Percentiles rank a stretch among this genome's conserved stretches.
Evolutionary conservation across 1,140 invertebrate species (phyloP).

Genomic region (Bombus terrestris): DNA sequence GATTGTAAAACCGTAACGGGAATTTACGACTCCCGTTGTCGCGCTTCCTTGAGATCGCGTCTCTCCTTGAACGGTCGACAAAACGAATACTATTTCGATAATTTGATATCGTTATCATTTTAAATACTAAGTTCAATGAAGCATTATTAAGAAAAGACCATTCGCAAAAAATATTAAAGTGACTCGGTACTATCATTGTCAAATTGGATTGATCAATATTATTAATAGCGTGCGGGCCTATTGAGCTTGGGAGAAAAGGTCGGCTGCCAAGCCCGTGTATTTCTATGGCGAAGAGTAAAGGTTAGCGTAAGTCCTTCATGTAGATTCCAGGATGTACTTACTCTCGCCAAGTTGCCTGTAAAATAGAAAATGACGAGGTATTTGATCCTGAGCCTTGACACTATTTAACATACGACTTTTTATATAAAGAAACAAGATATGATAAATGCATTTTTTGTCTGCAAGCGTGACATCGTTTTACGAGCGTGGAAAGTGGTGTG

Average conservation of each 20-base stretch:
- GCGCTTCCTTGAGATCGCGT: too few relatives aligned
- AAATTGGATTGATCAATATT: background rate
- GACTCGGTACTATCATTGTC: background rate
- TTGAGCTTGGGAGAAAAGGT: conserved; percentile 54
- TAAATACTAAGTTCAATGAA: background rate
- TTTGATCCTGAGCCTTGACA: background rate
- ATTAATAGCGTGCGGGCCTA: background rate
- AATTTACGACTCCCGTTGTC: too few relatives aligned
- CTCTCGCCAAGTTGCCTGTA: background rate
- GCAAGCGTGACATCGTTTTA: conserved; percentile 53
- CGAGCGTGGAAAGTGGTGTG: conserved; percentile 37
- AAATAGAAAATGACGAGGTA: background rate
- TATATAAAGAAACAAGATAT: background rate
- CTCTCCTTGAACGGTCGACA: too few relatives aligned
- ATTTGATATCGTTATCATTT: too few relatives aligned
- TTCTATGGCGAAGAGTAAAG: conserved; percentile 62
- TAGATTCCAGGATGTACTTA: conserved; percentile 36
- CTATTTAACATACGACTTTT: background rate
- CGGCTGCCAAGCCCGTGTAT: conserved; percentile 46
- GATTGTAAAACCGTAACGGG: too few relatives aligned
- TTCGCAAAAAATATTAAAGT: background rate
- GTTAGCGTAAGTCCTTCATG: conserved; percentile 51
- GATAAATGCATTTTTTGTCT: conserved; percentile 4
- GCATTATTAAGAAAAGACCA: background rate
- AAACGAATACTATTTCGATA: too few relatives aligned